Base-by-base conservation (phyloP, 1,140 invertebrate genomes). In the Halesus radiatus region DNA sequence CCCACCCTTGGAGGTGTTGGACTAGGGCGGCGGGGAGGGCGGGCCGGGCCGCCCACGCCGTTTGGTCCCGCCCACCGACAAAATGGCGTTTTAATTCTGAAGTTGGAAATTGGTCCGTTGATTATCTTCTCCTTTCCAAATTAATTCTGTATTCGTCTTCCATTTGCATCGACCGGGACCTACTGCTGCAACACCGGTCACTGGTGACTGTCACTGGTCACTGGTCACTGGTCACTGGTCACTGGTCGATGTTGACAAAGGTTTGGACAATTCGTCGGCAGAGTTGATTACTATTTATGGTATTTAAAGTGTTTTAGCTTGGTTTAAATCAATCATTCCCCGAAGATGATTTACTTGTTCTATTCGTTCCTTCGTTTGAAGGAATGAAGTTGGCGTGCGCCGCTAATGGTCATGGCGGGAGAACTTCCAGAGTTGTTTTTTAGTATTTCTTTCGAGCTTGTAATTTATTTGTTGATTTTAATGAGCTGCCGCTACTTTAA, bases 1-100 rank as follows among this genome's bases (percentile, higher is more conserved):
- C 70, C 50, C 20, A 10, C 70, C 37, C 37, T 45, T 13, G 37
- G 37, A 45, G 37, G 37, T 45, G 37, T 45, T 13, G 37, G 37
- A 32, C 32, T 3, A 32, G 45, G 45, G 45, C 45, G 45, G 45
- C 20, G 70, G 26, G 50, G 1, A n/a, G 53, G 70, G 70, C 53
- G n/a, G 50, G 70, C 22, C 4, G 15, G 29, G 50, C 70, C 70
- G 23, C 70, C 22, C 50, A 4, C 50, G 22, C 70, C 20, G 53
- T 29, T 37, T 32, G 52, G 64, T n/a, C 29, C 77, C 78, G 78
- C 78, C 76, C 78, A 79, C 68, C 56, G 78, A 73, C 29, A 79
- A 79, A 73, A 79, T 74, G 78, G 68, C 78, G 64, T 79, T 79
- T 79, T 79, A 79, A 79, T 79, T 79, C 68, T 70, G 54, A 29